phyloP scores from a whole-genome alignment of 2,113 vertebrate genomes.

The Corythoichthys intestinalis region DNA sequence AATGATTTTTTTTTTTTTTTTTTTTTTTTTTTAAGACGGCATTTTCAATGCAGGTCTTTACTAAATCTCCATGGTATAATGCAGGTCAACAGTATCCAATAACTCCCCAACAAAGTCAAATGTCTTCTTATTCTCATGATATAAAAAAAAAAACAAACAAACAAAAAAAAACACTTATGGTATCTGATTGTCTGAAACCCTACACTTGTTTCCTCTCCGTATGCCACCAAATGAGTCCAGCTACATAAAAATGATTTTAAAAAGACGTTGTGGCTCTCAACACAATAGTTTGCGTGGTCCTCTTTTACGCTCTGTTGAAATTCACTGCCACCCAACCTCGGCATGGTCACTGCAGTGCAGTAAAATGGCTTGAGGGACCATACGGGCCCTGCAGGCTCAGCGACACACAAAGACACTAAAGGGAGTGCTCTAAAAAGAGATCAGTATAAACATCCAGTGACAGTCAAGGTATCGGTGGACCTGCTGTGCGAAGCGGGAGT shows the following conservation, averaged over 20 bases:
- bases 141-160: neutral
- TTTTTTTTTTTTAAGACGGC: too few species aligned
- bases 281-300: neutral
- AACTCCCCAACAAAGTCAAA: neutral
- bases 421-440: conserved; percentile 50
- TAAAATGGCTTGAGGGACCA: conserved; percentile 35
- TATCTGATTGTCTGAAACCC: too few species aligned
- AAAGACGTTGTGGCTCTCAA: neutral
- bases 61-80: too few species aligned
- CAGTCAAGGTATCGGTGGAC: conserved; percentile 50
- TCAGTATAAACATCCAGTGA: conserved; percentile 63
- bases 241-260: neutral
- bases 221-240: neutral
- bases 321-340: conserved; percentile 10
- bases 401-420: conserved; percentile 25
- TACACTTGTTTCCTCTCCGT: neutral
- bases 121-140: neutral
- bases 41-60: too few species aligned
- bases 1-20: too few species aligned
- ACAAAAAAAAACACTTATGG: neutral
- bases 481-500: conserved; percentile 52
- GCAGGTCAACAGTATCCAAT: neutral
- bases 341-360: conserved; percentile 37
- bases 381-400: conserved; percentile 15
- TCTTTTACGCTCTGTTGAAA: neutral